Evolutionary conservation across 2,113 vertebrate genomes (phyloP).

Genomic region (Zosterops borbonicus): DNA sequence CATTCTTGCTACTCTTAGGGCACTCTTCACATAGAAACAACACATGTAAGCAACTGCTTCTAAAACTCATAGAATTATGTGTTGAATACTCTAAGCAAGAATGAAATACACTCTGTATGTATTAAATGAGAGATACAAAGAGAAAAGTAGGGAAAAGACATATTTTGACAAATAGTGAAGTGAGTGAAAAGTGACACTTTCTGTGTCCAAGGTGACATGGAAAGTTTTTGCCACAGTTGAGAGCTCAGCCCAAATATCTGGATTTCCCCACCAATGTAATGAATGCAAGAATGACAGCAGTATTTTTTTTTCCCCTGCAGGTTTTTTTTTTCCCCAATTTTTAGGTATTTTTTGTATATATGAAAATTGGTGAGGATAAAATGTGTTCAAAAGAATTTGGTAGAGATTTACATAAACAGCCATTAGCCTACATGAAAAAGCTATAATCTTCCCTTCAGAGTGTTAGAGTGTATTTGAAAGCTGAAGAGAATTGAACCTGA

Average conservation of each 20-base stretch:
- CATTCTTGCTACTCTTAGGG: not conserved
- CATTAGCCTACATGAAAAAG: not conserved
- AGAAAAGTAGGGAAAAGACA: not conserved
- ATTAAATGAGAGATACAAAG: not conserved
- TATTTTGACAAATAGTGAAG: not conserved
- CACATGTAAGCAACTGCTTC: rapidly evolving
- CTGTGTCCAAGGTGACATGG: not conserved
- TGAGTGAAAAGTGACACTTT: not conserved
- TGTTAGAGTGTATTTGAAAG: not conserved
- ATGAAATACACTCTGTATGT: not conserved
- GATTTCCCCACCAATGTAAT: not conserved
- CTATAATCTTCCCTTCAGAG: not conserved
- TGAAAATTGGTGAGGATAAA: not conserved
- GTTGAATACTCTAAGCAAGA: not conserved
- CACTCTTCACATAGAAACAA: not conserved
- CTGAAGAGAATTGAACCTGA: not conserved
- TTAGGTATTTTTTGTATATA: not conserved
- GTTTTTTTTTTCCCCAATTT: rapidly evolving
- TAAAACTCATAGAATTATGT: not conserved
- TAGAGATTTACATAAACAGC: not conserved
- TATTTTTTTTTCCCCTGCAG: not conserved
- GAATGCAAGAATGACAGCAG: not conserved
- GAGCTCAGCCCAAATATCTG: not conserved
- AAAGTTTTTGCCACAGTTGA: not conserved
- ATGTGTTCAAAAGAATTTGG: not conserved